Evolutionary conservation across 2,888 invertebrate genomes (phyloP), one percentile per base, ranked within the genome.

Genomic region (Pelosia muscerda): DNA sequence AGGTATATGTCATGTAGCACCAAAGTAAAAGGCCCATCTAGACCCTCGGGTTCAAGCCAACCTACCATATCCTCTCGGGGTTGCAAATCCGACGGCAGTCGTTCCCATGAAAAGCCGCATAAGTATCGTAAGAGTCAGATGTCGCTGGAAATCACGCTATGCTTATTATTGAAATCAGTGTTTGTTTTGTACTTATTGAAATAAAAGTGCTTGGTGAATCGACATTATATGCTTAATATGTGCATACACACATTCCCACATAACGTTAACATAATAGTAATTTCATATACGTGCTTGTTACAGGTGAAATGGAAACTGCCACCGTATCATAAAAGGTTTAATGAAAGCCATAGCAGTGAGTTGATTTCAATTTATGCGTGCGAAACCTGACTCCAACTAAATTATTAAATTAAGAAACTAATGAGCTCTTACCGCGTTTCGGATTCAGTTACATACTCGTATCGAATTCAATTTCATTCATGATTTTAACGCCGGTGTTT

Each of bases 241-340:
- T 65, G 23, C 11, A 54, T 54, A 54, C 3, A 5, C 15, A 31
- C 28, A 54, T 34, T 72, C 54, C 65, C 66, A 65, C 22, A 66
- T 71, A 73, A 76, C 73, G 78, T 84, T 84, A 79, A 81, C 82
- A 85, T 84, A 83, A 82, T 81, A 83, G 85, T 88, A 84, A 85
- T 84, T 86, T 82, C 82, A 74, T 80, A 82, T 83, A 82, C 82
- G 82, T 78, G 84, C 76, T 79, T 81, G 77, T 66, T 82, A 84
- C 81, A 76, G 68, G 71, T 76, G 80, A 78, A 87, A 87, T 82
- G 81, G 64, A 80, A 83, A 77, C 78, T 81, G 82, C 83, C 76
- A 77, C 76, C 74, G 78, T 84, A 84, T 88, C 86, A 84, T 87
- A 88, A 89, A 88, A 87, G 81, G 82, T 88, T 86, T 88, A 90